These are phyloP conservation scores for Ophion costatus DNA, from an alignment of 2,888 invertebrate genomes.

Conservation along the genomic window DNA sequence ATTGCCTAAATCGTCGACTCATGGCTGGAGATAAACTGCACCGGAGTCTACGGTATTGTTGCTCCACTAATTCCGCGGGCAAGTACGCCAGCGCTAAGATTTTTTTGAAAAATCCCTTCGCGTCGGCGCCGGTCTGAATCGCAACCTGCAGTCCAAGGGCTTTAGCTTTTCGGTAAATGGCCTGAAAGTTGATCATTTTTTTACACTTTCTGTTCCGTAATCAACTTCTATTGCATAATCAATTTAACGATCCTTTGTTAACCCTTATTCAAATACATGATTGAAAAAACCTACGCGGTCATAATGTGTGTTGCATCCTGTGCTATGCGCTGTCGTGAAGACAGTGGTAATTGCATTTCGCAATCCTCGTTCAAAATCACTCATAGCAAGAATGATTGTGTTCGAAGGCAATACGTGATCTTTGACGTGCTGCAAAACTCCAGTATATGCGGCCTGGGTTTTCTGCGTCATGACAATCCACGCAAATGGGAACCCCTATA, in stretches of 20 bases:
- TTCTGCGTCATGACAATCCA: too few relatives aligned
- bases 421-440: too few relatives aligned
- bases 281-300: slow-evolving; percentile 14
- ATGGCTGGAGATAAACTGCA: background rate
- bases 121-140: background rate
- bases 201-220: background rate
- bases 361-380: slow-evolving; percentile 39
- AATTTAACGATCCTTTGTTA: background rate
- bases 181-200: slow-evolving; percentile 12
- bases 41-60: slow-evolving; percentile 9
- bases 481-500: too few relatives aligned
- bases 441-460: too few relatives aligned
- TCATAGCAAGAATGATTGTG: slow-evolving; percentile 36
- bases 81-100: slow-evolving; percentile 43
- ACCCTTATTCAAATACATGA: background rate
- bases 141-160: background rate
- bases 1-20: background rate
- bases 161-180: slow-evolving; percentile 28
- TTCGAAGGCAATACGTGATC: background rate
- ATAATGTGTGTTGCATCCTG: slow-evolving; percentile 49
- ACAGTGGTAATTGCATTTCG: slow-evolving; percentile 27
- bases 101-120: slow-evolving; percentile 35
- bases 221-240: background rate
- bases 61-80: slow-evolving; percentile 38
- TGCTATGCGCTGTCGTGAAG: slow-evolving; percentile 29